phyloP scores from a whole-genome alignment of 2,888 invertebrate species.

The Villa cingulata region DNA sequence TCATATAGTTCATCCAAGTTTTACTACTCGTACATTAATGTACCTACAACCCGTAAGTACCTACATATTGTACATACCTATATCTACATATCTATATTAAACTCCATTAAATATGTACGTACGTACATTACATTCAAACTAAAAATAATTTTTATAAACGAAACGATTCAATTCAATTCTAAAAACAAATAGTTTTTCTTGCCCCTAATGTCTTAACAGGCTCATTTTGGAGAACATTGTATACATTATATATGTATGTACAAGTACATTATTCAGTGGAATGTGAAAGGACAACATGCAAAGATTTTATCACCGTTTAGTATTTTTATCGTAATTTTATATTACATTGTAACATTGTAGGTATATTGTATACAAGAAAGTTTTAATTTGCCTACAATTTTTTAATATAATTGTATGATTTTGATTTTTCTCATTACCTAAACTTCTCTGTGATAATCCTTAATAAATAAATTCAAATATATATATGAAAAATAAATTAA shows the following conservation, averaged over 20 bases:
- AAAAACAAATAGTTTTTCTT: neutral
- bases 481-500: too few relatives aligned
- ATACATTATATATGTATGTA: neutral
- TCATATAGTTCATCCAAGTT: neutral
- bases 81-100: neutral
- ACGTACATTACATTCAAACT: neutral
- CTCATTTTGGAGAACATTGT: neutral
- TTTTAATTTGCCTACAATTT: too few relatives aligned
- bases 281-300: neutral
- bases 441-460: too few relatives aligned
- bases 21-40: too few relatives aligned
- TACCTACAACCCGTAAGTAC: too few relatives aligned
- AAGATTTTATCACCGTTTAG: neutral
- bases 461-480: too few relatives aligned
- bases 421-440: too few relatives aligned
- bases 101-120: neutral
- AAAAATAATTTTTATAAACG: neutral
- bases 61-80: neutral
- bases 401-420: too few relatives aligned
- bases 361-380: too few relatives aligned
- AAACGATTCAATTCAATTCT: neutral
- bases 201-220: neutral
- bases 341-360: too few relatives aligned
- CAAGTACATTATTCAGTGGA: neutral
- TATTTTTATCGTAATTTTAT: too few relatives aligned